Evolutionary conservation across 1,140 invertebrate genomes (phyloP).

Genomic region (Lepidurus packardi): DNA sequence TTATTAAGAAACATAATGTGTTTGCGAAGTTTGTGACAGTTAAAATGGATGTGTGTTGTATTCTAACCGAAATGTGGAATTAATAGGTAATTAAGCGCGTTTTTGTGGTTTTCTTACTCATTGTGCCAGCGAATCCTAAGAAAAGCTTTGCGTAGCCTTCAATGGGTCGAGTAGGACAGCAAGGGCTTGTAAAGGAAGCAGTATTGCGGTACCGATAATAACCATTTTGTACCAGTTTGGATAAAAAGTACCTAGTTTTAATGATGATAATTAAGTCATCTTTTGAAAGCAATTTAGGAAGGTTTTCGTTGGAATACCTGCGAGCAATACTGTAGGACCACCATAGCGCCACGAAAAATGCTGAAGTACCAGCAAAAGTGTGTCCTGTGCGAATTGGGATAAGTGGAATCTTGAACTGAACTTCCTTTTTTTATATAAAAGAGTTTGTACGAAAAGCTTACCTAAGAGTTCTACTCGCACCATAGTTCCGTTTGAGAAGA

Average conservation of each 20-base stretch:
- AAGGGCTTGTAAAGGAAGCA: not conserved
- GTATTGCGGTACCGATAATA: conserved; percentile 3
- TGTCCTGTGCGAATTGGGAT: not conserved
- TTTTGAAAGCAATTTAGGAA: not conserved
- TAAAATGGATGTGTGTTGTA: not conserved
- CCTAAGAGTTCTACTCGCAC: not conserved
- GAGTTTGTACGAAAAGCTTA: not conserved
- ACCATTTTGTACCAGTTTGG: not conserved
- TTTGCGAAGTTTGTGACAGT: not conserved
- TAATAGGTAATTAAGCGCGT: not conserved
- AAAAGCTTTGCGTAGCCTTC: not conserved
- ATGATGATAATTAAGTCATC: not conserved
- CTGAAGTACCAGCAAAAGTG: not conserved
- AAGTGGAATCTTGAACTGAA: not conserved
- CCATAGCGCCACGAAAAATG: not conserved
- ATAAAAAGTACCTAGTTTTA: not conserved
- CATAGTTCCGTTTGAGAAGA: not conserved
- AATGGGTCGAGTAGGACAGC: conserved; percentile 2
- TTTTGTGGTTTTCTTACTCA: not conserved
- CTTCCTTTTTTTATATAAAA: not conserved
- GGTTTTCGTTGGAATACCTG: not conserved
- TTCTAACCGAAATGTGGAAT: not conserved
- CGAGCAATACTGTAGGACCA: conserved; percentile 1
- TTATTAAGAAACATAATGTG: no score
- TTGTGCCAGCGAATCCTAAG: conserved; percentile 4